phyloP scores from a whole-genome alignment of 2,797 vertebrate species.

The Cyprinodon diabolis region DNA sequence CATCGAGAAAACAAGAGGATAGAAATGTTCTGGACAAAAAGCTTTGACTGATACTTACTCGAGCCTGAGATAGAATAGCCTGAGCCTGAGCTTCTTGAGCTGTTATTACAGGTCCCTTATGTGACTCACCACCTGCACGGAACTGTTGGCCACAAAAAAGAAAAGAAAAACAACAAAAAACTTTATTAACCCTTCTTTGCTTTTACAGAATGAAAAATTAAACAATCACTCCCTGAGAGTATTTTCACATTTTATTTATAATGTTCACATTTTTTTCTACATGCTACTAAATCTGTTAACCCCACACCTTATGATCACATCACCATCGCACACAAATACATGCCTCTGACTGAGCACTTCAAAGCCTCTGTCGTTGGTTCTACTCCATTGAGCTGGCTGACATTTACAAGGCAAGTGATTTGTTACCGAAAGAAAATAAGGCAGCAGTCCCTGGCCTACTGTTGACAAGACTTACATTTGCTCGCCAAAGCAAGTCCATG shows the following conservation, averaged over 20 bases:
- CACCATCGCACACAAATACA: slow-evolving; percentile 23
- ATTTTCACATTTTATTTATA: slow-evolving; percentile 19
- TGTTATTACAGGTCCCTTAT: slow-evolving; percentile 92
- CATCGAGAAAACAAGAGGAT: neutral
- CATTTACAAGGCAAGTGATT: slow-evolving; percentile 75
- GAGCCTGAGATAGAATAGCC: slow-evolving; percentile 95
- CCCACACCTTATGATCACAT: slow-evolving; percentile 3
- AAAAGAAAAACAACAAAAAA: slow-evolving; percentile 39
- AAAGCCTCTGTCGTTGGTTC: slow-evolving; percentile 65
- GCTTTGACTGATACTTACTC: slow-evolving; percentile 80
- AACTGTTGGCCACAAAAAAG: slow-evolving; percentile 81
- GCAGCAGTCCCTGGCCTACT: slow-evolving; percentile 47
- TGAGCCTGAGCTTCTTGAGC: slow-evolving; percentile 98
- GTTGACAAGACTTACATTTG: slow-evolving; percentile 46
- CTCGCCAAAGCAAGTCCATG: slow-evolving; percentile 46
- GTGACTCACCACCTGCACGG: slow-evolving; percentile 91
- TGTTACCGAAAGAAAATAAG: slow-evolving; percentile 70
- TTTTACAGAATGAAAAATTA: slow-evolving; percentile 39
- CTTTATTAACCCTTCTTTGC: slow-evolving; percentile 30
- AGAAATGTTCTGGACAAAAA: neutral
- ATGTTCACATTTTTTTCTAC: neutral
- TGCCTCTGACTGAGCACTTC: slow-evolving; percentile 52
- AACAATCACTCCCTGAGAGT: slow-evolving; percentile 29
- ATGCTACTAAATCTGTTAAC: slow-evolving; percentile 39
- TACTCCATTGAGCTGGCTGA: slow-evolving; percentile 67